Evolutionary conservation across 2,797 vertebrate genomes (phyloP), one percentile per base, ranked within the genome.

Genomic region (Coluber constrictor): DNA sequence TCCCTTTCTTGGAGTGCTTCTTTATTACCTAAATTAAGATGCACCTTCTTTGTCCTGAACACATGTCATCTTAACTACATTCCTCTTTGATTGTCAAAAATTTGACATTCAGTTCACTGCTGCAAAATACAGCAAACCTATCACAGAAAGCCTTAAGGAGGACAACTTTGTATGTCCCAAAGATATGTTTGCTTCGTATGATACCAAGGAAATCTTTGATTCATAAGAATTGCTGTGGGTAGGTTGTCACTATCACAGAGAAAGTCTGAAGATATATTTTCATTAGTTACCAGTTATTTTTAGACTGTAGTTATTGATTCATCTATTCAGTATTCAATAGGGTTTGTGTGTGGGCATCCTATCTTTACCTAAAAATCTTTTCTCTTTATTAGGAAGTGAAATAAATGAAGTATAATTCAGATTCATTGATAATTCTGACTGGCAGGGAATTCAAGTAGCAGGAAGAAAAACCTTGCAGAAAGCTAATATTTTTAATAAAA

Each of bases 401-500:
- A 57, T 55, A 79, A 89, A 32, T 54, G 57, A 63, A 18, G 18
- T 86, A n/a, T 70, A 74, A 16, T 74, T 23, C 60, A 32, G 37
- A 29, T 74, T 51, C 59, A 32, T 74, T 61, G 56, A 37, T 89
- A 63, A 51, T 89, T 83, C 56, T 93, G 66, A 83, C 87, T 83
- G 66, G 54, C 70, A 91, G 63, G 1, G 74, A 29, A 25, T 86
- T 91, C 87, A 59, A 55, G 63, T 61, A 89, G 63, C 86, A 60
- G 66, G 25, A 55, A 83, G 47, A 83, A 89, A 66, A 56, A 47
- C 18, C 59, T 29, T 88, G 70, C 88, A 86, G 87, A 90, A 27
- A 43, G 54, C 51, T 59, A 87, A 86, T 5, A 57, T 86, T 89
- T 90, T 90, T 92, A 93, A 91, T 90, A 86, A 92, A 83, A 91